Evolutionary conservation across 2,113 vertebrate genomes (phyloP).

Genomic region (Antennarius striatus): DNA sequence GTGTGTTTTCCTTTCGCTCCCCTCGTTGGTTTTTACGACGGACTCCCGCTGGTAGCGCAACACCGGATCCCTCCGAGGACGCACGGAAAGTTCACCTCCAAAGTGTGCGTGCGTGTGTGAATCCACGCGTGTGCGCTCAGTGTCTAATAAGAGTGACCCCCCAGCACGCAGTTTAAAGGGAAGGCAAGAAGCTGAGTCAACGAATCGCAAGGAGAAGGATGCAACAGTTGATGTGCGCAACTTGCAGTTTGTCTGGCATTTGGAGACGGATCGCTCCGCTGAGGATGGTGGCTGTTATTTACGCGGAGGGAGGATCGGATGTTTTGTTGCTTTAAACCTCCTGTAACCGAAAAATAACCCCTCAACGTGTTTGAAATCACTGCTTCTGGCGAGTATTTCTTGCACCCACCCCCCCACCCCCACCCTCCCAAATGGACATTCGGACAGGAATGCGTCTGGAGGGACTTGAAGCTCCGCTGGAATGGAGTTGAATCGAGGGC

Average conservation of each 20-base stretch:
- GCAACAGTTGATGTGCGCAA: constrained; percentile 67
- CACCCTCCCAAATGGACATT: constrained; percentile 47
- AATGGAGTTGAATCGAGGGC: constrained; percentile 62
- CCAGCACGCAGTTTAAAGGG: constrained; percentile 63
- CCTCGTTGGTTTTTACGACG: constrained; percentile 17
- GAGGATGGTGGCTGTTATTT: constrained; percentile 58
- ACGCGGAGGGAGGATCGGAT: constrained; percentile 25
- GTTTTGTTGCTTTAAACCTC: constrained; percentile 38
- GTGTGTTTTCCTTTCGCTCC: constrained; percentile 14
- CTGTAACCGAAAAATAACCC: constrained; percentile 15
- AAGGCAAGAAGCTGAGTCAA: constrained; percentile 73
- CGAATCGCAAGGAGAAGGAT: constrained; percentile 72
- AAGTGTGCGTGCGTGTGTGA: not conserved
- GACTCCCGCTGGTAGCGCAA: constrained; percentile 22
- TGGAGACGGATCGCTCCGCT: constrained; percentile 32
- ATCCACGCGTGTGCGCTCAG: constrained; percentile 7
- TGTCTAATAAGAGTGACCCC: constrained; percentile 62
- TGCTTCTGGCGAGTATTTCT: not conserved
- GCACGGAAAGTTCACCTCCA: constrained; percentile 40
- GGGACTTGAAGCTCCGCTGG: constrained; percentile 42
- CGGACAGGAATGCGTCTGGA: constrained; percentile 40
- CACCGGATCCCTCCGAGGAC: constrained; percentile 14
- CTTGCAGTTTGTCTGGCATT: constrained; percentile 41
- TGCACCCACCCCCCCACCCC: not conserved
- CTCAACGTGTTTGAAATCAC: no score